Evolutionary conservation across 1,140 invertebrate genomes (phyloP).

Genomic region (Oreohelix idahoensis): DNA sequence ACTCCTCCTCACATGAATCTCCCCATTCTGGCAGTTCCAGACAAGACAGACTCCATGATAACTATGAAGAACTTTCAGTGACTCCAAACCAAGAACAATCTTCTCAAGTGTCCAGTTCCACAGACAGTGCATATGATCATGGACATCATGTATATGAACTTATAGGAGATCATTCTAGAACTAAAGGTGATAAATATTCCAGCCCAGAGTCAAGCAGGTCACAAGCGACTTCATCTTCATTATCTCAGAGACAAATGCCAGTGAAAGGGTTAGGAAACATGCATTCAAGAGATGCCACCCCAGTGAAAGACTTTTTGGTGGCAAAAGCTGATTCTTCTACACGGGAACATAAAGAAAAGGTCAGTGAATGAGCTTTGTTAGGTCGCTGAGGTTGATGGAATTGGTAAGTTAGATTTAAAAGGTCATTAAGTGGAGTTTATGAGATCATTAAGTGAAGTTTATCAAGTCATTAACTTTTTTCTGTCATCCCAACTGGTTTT

Average conservation of each 20-base stretch:
- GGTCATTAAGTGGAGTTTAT: background rate
- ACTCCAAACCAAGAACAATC: conserved; percentile 57
- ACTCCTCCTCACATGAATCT: background rate
- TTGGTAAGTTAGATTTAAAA: too few species aligned
- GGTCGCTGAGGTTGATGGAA: background rate
- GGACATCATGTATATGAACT: conserved; percentile 64
- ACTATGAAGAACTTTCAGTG: conserved; percentile 61
- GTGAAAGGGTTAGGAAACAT: conserved; percentile 16
- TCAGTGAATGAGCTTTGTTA: background rate
- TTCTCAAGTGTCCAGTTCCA: conserved; percentile 69
- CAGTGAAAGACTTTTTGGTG: conserved; percentile 47
- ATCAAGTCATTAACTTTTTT: too few species aligned
- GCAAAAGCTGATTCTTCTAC: conserved; percentile 18
- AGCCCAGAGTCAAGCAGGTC: background rate
- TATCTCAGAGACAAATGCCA: conserved; percentile 47
- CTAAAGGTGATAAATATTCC: background rate
- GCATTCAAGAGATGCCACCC: conserved; percentile 60
- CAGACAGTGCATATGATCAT: conserved; percentile 68
- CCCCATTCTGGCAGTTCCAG: too few species aligned
- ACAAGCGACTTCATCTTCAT: conserved; percentile 31
- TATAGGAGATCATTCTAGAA: conserved; percentile 44
- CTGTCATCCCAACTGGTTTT: too few species aligned
- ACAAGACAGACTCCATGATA: background rate
- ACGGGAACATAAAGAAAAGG: conserved; percentile 27
- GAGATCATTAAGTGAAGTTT: too few species aligned